Conservation (phyloP, 2,888 invertebrate species). For the Noctua pronuba region DNA sequence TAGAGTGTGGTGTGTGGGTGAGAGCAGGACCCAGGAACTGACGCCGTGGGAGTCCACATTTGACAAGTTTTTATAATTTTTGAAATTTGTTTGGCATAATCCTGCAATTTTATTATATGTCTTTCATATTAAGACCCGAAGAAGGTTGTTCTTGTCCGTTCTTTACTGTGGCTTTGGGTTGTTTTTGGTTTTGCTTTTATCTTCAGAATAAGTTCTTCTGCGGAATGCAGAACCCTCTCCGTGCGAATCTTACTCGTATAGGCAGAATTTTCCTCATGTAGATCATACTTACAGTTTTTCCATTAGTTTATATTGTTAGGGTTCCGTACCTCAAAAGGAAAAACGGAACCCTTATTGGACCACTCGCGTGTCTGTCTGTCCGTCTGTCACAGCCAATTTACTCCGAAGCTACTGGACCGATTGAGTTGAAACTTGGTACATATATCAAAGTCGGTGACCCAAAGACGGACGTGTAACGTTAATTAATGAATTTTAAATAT, state of each 20-base stretch:
- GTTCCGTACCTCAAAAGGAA: too few relatives aligned
- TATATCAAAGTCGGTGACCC: too few relatives aligned
- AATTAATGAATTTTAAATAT: too few relatives aligned
- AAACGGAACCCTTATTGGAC: too few relatives aligned
- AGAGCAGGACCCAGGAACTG: background rate
- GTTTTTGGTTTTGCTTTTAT: background rate
- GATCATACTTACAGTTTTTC: background rate
- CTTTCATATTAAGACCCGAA: background rate
- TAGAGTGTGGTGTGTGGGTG: background rate
- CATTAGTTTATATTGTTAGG: background rate
- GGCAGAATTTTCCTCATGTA: slow-evolving; percentile 3
- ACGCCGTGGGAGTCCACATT: background rate
- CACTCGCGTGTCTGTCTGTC: too few relatives aligned
- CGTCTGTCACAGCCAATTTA: too few relatives aligned
- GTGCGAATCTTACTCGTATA: background rate
- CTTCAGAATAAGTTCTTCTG: background rate
- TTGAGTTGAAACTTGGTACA: too few relatives aligned
- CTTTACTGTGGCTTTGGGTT: background rate
- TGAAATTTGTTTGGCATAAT: background rate
- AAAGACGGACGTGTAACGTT: too few relatives aligned
- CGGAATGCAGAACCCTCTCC: slow-evolving; percentile 12
- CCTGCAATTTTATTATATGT: too few relatives aligned
- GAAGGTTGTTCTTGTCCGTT: background rate
- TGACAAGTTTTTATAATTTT: background rate
- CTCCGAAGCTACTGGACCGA: too few relatives aligned